Percentiles rank a stretch among this genome's conserved stretches.
Evolutionary conservation across 1,140 invertebrate species (phyloP).

Genomic region (Zaprionus ghesquierei): DNA sequence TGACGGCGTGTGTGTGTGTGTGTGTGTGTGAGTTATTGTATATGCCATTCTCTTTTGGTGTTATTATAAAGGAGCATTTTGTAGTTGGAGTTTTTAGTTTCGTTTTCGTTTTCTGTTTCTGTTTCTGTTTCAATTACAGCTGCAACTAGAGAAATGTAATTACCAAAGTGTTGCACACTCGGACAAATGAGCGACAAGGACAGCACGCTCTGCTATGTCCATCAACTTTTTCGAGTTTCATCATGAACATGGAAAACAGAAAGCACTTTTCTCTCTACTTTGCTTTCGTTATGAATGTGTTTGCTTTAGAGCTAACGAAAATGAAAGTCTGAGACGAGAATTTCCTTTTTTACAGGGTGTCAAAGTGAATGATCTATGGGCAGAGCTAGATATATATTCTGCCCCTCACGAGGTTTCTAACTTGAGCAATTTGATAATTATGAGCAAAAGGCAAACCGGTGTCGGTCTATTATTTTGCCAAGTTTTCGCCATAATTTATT

Average conservation of each 20-base stretch:
- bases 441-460: background rate
- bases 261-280: background rate
- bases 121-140: conserved; percentile 28
- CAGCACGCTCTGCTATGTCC: background rate
- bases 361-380: background rate
- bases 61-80: conserved; percentile 27
- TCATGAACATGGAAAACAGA: conserved; percentile 9
- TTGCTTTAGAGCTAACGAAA: no score
- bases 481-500: background rate
- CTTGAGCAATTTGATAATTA: background rate
- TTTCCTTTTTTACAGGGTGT: background rate
- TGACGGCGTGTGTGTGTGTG: background rate
- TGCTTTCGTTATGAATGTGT: background rate
- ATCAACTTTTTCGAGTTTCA: conserved; percentile 35
- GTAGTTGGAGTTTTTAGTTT: conserved; percentile 3
- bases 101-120: conserved; percentile 3
- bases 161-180: conserved; percentile 22
- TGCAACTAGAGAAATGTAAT: conserved; percentile 31
- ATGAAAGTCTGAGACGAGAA: background rate
- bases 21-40: conserved; percentile 7
- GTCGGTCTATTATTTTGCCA: background rate
- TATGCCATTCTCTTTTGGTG: background rate
- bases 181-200: background rate
- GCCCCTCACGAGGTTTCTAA: no score
- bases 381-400: background rate